Evolutionary conservation across 1,140 invertebrate genomes (phyloP).

Genomic region (Aphidius gifuensis): DNA sequence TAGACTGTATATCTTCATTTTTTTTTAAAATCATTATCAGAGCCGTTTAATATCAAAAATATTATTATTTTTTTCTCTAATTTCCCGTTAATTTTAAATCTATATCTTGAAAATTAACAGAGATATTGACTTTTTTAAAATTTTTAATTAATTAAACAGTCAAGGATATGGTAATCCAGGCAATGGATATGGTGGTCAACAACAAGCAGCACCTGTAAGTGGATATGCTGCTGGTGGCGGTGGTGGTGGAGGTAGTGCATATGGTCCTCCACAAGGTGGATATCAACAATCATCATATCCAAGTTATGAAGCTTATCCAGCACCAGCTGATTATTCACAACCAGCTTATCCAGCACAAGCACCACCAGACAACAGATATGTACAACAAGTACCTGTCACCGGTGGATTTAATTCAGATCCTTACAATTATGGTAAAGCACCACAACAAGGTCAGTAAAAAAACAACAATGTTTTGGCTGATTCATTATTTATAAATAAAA

Average conservation of each 20-base stretch:
- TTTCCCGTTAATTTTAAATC: too few relatives aligned
- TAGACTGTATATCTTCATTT: too few relatives aligned
- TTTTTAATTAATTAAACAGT: conserved; percentile 26
- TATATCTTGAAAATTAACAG: too few relatives aligned
- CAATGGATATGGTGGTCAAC: conserved; percentile 45
- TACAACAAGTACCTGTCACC: conserved; percentile 41
- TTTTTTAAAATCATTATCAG: too few relatives aligned
- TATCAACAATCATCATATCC: conserved; percentile 49
- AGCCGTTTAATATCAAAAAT: too few relatives aligned
- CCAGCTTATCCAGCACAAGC: conserved; percentile 46
- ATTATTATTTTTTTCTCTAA: too few relatives aligned
- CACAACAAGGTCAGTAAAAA: conserved; percentile 41
- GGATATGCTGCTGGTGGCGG: conserved; percentile 37
- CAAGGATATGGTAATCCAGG: conserved; percentile 46
- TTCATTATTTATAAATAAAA: not conserved
- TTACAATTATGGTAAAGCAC: conserved; percentile 52
- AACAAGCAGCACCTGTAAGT: conserved; percentile 36
- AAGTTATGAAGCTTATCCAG: conserved; percentile 52
- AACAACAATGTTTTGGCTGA: conserved; percentile 8
- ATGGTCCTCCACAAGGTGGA: conserved; percentile 46
- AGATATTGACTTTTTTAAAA: not conserved
- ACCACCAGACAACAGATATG: conserved; percentile 45
- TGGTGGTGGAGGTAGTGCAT: conserved; percentile 41
- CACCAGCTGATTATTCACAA: conserved; percentile 50
- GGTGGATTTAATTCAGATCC: conserved; percentile 48